phyloP scores from a whole-genome alignment of 2,113 vertebrate species.

The Geococcyx californianus region DNA sequence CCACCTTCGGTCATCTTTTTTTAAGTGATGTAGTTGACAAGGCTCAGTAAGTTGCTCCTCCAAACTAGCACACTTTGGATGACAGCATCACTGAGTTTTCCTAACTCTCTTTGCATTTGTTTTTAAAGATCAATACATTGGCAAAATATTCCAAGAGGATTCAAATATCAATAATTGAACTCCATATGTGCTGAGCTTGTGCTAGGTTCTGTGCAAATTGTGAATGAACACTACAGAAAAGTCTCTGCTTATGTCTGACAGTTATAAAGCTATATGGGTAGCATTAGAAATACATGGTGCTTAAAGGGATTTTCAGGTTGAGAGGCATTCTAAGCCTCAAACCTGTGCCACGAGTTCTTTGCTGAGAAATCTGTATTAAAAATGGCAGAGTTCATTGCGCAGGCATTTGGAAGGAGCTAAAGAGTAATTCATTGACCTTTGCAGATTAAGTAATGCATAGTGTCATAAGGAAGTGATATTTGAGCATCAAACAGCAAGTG shows the following conservation, averaged over 20 bases:
- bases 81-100: not conserved
- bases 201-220: not conserved
- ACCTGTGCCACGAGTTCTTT: constrained; percentile 37
- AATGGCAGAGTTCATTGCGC: constrained; percentile 47
- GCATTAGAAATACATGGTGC: not conserved
- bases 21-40: not conserved
- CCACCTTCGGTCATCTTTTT: not conserved
- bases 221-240: not conserved
- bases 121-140: not conserved
- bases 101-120: not conserved
- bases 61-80: not conserved
- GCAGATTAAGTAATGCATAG: constrained; percentile 7
- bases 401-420: constrained; percentile 35
- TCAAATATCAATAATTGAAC: not conserved
- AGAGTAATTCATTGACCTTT: constrained; percentile 48
- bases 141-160: not conserved
- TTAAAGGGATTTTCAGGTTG: not conserved
- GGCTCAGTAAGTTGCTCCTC: not conserved
- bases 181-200: not conserved
- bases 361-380: not conserved
- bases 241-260: not conserved
- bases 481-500: constrained; percentile 30
- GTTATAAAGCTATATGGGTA: not conserved
- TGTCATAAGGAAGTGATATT: constrained; percentile 62
- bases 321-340: constrained; percentile 1